Evolutionary conservation across 2,113 vertebrate genomes (phyloP).

Genomic region (Hoplias malabaricus): DNA sequence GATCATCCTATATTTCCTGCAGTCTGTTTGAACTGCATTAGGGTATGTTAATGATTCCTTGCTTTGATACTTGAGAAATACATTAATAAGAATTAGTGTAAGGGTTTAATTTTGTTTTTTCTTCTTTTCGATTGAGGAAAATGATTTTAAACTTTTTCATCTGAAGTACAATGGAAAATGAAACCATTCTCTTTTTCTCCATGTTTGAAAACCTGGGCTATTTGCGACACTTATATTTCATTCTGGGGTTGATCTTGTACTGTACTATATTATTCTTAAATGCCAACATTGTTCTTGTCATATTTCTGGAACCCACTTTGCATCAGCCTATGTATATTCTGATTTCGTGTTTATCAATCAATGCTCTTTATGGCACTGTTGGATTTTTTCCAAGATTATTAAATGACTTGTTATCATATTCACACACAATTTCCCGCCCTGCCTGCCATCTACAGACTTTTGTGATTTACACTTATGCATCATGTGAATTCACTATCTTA

Average conservation of each 20-base stretch:
- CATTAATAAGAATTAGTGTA: neutral
- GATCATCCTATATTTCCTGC: neutral
- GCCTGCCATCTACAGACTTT: constrained; percentile 67
- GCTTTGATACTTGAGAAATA: no score
- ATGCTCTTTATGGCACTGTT: constrained; percentile 71
- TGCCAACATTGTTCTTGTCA: constrained; percentile 23
- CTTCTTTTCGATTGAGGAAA: constrained; percentile 18
- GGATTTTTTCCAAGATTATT: constrained; percentile 71
- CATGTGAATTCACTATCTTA: constrained; percentile 71
- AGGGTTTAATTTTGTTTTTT: neutral
- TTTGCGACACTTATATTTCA: constrained; percentile 32
- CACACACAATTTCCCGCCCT: constrained; percentile 60
- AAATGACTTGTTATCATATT: constrained; percentile 57
- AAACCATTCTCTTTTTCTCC: constrained; percentile 31
- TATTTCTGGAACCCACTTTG: constrained; percentile 36
- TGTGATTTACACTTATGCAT: constrained; percentile 68
- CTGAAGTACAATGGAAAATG: constrained; percentile 27
- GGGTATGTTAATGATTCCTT: neutral
- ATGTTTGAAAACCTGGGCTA: constrained; percentile 37
- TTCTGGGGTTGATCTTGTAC: constrained; percentile 29
- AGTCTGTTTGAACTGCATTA: neutral
- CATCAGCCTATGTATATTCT: constrained; percentile 74
- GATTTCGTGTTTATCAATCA: constrained; percentile 66
- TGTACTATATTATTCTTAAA: constrained; percentile 37
- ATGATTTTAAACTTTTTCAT: neutral